phyloP scores from a whole-genome alignment of 2,797 vertebrate genomes.

The Prionace glauca region DNA sequence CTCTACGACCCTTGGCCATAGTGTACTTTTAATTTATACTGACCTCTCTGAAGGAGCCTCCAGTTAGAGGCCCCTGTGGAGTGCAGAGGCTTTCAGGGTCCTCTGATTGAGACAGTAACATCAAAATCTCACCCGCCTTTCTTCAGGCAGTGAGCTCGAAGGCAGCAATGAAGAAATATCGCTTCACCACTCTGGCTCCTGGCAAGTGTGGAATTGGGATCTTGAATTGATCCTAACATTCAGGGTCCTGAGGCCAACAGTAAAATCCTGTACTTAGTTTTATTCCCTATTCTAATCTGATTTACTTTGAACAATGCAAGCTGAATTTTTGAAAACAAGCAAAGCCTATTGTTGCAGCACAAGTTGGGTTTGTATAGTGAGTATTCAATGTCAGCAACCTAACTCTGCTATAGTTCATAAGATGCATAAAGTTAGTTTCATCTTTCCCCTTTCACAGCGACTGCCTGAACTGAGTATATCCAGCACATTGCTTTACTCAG shows the following conservation, averaged over 20 bases:
- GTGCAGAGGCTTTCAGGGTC: too few species aligned
- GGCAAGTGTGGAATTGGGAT: too few species aligned
- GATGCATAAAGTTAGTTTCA: neutral
- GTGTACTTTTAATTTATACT: too few species aligned
- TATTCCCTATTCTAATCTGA: neutral
- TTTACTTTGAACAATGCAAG: neutral
- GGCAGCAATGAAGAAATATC: too few species aligned
- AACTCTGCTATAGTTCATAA: neutral
- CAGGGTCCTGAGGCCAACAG: neutral
- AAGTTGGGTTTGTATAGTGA: neutral
- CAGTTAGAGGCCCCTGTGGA: too few species aligned
- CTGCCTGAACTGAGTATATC: neutral
- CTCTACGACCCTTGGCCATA: too few species aligned
- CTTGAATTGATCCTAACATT: neutral
- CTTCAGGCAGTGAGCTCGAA: too few species aligned
- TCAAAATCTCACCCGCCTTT: too few species aligned
- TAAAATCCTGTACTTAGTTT: neutral
- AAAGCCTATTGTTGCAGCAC: neutral
- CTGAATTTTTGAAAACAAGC: neutral
- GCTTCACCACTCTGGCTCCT: too few species aligned
- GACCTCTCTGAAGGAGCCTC: too few species aligned
- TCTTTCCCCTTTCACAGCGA: neutral
- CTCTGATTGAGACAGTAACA: too few species aligned
- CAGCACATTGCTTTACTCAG: neutral
- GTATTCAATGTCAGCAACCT: neutral